A percentile compares a stretch with the other conserved stretches of the same genome.
Evolutionary conservation across 2,113 vertebrate genomes (phyloP).

Genomic region (Puffinus mauretanicus): DNA sequence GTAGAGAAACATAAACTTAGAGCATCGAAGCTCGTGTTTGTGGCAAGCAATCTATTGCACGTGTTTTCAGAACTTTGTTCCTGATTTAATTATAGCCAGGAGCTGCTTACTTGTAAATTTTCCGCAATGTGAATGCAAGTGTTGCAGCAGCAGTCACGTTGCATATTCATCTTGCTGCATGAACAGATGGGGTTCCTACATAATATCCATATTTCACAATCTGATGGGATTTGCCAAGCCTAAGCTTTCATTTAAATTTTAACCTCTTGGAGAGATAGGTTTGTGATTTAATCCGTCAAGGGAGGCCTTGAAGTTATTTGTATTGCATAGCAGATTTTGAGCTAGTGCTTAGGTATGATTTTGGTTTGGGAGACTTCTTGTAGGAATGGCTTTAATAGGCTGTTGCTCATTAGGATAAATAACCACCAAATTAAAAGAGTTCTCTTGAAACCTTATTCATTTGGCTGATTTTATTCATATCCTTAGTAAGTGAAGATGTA

Average conservation of each 20-base stretch:
- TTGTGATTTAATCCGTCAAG: constrained; percentile 14
- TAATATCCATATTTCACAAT: constrained; percentile 52
- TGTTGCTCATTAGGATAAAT: not conserved
- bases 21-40: fast-evolving
- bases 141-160: constrained; percentile 41
- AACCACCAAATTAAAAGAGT: not conserved
- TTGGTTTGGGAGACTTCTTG: not conserved
- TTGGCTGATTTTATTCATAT: not conserved
- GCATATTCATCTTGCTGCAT: constrained; percentile 44
- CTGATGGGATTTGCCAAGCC: constrained; percentile 48
- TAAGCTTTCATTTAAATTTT: constrained; percentile 50
- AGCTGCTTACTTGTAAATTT: constrained; percentile 37
- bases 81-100: not conserved
- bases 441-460: not conserved
- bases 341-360: not conserved
- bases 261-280: constrained; percentile 15
- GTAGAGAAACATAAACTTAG: not conserved
- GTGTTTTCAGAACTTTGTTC: constrained; percentile 18
- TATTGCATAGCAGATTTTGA: not conserved
- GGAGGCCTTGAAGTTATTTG: not conserved
- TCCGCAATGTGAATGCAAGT: constrained; percentile 19
- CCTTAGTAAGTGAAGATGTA: not conserved
- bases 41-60: not conserved
- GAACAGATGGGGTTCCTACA: constrained; percentile 60
- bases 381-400: not conserved